phyloP scores from a whole-genome alignment of 2,888 invertebrate species.

The Kryphioiulus occultus region DNA sequence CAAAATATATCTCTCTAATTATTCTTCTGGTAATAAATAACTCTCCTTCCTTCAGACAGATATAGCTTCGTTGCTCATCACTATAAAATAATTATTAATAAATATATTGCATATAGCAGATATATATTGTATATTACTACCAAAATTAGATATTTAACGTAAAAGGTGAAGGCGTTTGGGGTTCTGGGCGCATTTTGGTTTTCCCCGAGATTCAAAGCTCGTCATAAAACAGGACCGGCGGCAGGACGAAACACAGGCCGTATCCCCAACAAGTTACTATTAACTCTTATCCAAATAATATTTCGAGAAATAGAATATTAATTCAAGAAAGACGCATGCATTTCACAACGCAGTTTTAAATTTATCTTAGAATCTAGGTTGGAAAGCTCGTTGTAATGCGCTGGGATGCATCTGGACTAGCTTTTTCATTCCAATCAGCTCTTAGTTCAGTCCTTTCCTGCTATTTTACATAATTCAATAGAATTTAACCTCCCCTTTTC shows the following conservation, averaged over 20 bases:
- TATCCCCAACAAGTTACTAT: background rate
- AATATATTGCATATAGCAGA: conserved; percentile 5
- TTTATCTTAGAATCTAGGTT: background rate
- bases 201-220: background rate
- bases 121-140: conserved; percentile 5
- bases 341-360: background rate
- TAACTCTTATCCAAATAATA: background rate
- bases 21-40: background rate
- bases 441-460: background rate
- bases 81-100: background rate
- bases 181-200: background rate
- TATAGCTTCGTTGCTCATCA: conserved; percentile 5
- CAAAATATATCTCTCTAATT: background rate
- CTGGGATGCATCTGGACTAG: background rate
- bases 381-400: background rate
- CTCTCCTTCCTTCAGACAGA: background rate
- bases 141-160: background rate
- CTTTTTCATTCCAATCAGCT: background rate
- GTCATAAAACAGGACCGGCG: background rate
- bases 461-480: background rate
- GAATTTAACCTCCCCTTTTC: background rate
- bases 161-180: background rate
- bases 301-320: background rate
- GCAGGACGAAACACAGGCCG: background rate
- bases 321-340: background rate